Conservation (phyloP, 2,113 vertebrate species). For the Pteropus alecto region DNA sequence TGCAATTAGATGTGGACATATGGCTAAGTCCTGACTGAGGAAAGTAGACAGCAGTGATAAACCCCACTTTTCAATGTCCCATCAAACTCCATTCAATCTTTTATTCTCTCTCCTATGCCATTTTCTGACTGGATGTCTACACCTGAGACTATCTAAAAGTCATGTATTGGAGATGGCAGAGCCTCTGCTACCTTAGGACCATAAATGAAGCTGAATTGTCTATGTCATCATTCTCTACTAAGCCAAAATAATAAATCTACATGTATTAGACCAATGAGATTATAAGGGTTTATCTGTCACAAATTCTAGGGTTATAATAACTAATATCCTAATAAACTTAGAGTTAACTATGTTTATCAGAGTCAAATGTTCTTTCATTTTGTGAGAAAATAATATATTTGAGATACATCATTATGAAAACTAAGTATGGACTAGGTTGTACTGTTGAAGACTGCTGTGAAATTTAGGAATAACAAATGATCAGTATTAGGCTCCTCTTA, state of each 20-base stretch:
- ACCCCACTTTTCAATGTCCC: neutral
- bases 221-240: neutral
- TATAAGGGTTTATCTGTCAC: neutral
- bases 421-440: neutral
- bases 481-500: neutral
- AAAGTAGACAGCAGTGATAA: neutral
- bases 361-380: neutral
- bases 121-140: neutral
- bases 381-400: neutral
- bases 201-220: neutral
- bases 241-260: neutral
- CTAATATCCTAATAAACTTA: neutral
- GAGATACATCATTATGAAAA: neutral
- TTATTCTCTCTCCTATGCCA: neutral
- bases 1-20: neutral
- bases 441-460: neutral
- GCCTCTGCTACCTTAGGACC: neutral
- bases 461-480: neutral
- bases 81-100: neutral
- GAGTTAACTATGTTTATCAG: neutral
- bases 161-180: neutral
- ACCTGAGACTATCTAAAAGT: neutral
- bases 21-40: neutral
- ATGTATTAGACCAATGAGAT: neutral
- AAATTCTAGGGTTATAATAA: neutral